phyloP scores from a whole-genome alignment of 2,888 invertebrate genomes.

The Leucania comma region DNA sequence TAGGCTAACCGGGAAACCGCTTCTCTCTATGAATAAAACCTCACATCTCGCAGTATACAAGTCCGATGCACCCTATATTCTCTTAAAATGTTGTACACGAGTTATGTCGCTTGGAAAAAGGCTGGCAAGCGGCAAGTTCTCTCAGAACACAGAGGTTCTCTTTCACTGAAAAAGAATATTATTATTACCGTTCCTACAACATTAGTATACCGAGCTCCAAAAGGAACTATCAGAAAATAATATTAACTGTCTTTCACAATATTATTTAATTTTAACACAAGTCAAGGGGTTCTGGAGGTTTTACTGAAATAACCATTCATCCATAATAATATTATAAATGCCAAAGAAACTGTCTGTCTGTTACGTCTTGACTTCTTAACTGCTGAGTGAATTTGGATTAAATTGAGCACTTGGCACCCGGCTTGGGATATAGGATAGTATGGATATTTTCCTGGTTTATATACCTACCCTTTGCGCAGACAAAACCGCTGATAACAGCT shows the following conservation, averaged over 20 bases:
- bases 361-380: no score
- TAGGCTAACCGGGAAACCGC: constrained; percentile 21
- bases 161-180: constrained; percentile 5
- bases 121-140: constrained; percentile 15
- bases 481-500: no score
- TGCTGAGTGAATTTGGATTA: no score
- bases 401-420: no score
- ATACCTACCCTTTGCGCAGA: no score
- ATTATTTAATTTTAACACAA: constrained; percentile 8
- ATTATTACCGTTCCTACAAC: not conserved
- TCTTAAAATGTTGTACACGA: constrained; percentile 18
- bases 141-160: constrained; percentile 5
- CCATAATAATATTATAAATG: no score
- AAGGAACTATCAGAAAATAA: constrained; percentile 10
- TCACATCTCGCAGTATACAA: constrained; percentile 13
- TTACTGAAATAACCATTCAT: not conserved
- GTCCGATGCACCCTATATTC: constrained; percentile 20
- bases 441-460: no score
- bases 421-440: no score
- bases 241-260: not conserved
- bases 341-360: no score
- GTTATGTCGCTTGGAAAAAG: constrained; percentile 20
- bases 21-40: constrained; percentile 8
- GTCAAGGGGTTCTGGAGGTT: not conserved
- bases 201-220: not conserved